These are phyloP conservation scores for Drepana arcuata DNA, from an alignment of 1,140 invertebrate species.

Conservation along the genomic window DNA sequence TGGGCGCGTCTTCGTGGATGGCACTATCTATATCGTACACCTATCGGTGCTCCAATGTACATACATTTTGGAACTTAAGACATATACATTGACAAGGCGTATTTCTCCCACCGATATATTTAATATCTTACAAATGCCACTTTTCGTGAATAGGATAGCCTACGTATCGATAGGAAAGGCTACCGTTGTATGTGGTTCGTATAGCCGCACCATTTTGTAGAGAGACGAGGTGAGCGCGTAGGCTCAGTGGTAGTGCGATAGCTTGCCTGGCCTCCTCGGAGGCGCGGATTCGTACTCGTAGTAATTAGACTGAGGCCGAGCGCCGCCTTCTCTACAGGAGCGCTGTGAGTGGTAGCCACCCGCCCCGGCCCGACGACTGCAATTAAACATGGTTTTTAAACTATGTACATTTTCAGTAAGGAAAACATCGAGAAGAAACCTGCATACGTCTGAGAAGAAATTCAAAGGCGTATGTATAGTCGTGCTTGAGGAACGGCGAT, in stretches of 20 bases:
- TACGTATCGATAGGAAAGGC: not conserved
- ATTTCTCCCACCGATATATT: not conserved
- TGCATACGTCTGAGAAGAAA: too few species aligned
- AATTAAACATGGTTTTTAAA: too few species aligned
- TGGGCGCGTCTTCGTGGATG: too few species aligned
- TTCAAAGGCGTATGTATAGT: too few species aligned
- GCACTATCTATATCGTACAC: too few species aligned
- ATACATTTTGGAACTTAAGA: not conserved
- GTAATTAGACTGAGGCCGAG: constrained; percentile 83
- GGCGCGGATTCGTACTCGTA: constrained; percentile 88
- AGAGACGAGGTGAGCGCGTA: not conserved
- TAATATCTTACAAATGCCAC: not conserved
- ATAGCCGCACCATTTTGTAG: not conserved
- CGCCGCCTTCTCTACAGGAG: constrained; percentile 75
- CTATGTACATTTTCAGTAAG: too few species aligned
- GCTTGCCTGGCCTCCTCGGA: constrained; percentile 67
- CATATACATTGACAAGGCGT: not conserved
- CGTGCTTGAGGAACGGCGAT: too few species aligned
- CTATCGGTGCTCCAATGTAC: too few species aligned
- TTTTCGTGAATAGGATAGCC: not conserved
- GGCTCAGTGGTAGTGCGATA: constrained; percentile 78
- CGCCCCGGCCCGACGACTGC: constrained; percentile 68
- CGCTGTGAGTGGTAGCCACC: constrained; percentile 85
- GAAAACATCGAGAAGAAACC: too few species aligned
- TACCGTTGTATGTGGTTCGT: not conserved